These are phyloP conservation scores for Sander lucioperca DNA, from an alignment of 2,113 vertebrate genomes.

Conservation along the genomic window DNA sequence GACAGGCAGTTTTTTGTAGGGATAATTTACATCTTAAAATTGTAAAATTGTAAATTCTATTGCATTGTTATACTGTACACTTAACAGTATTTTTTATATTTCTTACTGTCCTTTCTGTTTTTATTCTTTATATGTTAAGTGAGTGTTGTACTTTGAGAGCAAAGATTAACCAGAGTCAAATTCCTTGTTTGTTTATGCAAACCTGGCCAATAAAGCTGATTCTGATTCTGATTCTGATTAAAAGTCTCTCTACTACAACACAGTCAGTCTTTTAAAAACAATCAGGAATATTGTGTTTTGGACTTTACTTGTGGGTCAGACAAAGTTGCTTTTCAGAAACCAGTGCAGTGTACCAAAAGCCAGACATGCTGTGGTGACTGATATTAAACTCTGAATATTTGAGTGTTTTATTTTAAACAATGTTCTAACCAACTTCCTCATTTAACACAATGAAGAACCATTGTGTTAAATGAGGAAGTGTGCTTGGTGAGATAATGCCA, in stretches of 20 bases:
- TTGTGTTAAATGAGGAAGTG: not conserved
- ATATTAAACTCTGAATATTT: slow-evolving; percentile 3
- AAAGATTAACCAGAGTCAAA: too few species aligned
- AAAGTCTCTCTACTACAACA: slow-evolving; percentile 26
- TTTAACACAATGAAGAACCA: not conserved
- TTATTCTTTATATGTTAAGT: too few species aligned
- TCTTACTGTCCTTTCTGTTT: too few species aligned
- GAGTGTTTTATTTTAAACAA: slow-evolving; percentile 2
- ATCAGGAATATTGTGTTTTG: slow-evolving; percentile 10
- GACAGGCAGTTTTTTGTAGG: slow-evolving; percentile 31
- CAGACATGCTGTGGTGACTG: not conserved
- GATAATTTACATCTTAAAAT: slow-evolving; percentile 33
- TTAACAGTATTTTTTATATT: too few species aligned
- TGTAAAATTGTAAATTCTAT: not conserved
- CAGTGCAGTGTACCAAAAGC: not conserved
- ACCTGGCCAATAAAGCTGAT: too few species aligned
- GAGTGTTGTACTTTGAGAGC: too few species aligned
- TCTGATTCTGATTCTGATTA: too few species aligned
- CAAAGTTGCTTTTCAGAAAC: slow-evolving; percentile 2
- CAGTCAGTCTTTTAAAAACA: slow-evolving; percentile 12
- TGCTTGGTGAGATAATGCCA: not conserved
- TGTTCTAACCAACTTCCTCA: not conserved
- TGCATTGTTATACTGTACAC: too few species aligned
- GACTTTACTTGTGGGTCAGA: slow-evolving; percentile 1
- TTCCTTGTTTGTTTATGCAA: too few species aligned